phyloP scores from a whole-genome alignment of 2,888 invertebrate genomes.

The Drosophila incognita region DNA sequence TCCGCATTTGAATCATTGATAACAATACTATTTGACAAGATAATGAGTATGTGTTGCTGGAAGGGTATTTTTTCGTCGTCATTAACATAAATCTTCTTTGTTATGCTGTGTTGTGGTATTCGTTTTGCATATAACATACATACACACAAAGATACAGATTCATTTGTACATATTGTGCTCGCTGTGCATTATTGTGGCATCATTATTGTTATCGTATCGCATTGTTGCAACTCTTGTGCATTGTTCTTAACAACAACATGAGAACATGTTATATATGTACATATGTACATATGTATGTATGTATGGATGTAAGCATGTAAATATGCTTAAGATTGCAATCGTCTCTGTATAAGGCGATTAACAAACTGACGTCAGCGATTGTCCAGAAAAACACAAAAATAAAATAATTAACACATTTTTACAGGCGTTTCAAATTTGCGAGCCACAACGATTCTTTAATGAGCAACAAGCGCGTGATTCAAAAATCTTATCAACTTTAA shows the following conservation, averaged over 20 bases:
- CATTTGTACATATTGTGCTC: constrained; percentile 25
- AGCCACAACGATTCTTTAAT: constrained; percentile 1
- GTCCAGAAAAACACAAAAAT: constrained; percentile 2
- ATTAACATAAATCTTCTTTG: not conserved
- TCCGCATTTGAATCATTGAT: not conserved
- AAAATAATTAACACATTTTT: constrained; percentile 18
- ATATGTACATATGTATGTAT: not conserved
- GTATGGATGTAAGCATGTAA: not conserved
- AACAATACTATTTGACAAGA: not conserved
- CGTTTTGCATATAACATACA: not conserved
- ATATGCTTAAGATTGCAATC: constrained; percentile 10
- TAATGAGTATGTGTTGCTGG: not conserved
- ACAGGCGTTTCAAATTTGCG: not conserved
- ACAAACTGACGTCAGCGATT: constrained; percentile 41
- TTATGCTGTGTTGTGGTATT: not conserved
- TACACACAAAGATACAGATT: not conserved
- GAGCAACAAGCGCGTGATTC: not conserved
- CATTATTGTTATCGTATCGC: constrained; percentile 58
- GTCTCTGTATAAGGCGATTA: constrained; percentile 8
- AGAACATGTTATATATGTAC: constrained; percentile 2
- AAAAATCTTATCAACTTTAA: not conserved
- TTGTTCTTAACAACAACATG: constrained; percentile 43
- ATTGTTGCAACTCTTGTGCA: constrained; percentile 73
- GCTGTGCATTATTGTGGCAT: constrained; percentile 57
- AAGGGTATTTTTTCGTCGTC: not conserved